These are phyloP conservation scores for Phortica variegata DNA, from an alignment of 1,140 invertebrate species.

Conservation along the genomic window DNA sequence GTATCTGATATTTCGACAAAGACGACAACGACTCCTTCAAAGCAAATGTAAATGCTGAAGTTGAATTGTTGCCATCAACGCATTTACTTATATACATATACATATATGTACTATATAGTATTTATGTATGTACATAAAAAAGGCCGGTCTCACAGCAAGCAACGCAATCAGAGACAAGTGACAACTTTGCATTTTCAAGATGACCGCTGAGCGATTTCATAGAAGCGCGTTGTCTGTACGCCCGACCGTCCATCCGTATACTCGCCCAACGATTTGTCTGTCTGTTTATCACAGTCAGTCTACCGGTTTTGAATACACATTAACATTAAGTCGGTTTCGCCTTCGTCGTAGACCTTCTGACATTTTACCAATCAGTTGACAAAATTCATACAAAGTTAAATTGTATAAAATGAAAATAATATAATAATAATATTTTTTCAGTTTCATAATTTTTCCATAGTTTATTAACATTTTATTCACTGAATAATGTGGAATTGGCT, in stretches of 20 bases:
- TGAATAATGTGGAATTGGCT: conserved; percentile 28
- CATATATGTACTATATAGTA: too few species aligned
- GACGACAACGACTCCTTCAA: too few species aligned
- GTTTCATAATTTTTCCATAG: conserved; percentile 27
- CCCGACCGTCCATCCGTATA: too few species aligned
- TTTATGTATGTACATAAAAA: too few species aligned
- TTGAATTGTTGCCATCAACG: conserved; percentile 27
- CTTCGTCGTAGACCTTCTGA: conserved; percentile 26
- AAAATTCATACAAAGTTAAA: neutral
- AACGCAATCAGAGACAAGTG: too few species aligned
- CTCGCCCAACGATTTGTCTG: neutral
- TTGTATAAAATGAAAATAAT: neutral
- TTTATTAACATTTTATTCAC: conserved; percentile 19
- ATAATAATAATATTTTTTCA: conserved; percentile 10
- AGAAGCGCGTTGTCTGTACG: too few species aligned
- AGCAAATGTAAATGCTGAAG: conserved; percentile 38
- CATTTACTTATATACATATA: too few species aligned
- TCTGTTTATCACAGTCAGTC: too few species aligned
- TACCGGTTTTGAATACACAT: conserved; percentile 34
- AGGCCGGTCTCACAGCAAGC: too few species aligned
- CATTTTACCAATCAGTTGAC: conserved; percentile 13
- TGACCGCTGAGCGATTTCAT: too few species aligned
- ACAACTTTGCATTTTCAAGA: too few species aligned
- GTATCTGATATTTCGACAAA: too few species aligned
- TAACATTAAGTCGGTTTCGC: conserved; percentile 3